Conservation (phyloP, 2,113 vertebrate genomes). For the Platycercus adscitus region DNA sequence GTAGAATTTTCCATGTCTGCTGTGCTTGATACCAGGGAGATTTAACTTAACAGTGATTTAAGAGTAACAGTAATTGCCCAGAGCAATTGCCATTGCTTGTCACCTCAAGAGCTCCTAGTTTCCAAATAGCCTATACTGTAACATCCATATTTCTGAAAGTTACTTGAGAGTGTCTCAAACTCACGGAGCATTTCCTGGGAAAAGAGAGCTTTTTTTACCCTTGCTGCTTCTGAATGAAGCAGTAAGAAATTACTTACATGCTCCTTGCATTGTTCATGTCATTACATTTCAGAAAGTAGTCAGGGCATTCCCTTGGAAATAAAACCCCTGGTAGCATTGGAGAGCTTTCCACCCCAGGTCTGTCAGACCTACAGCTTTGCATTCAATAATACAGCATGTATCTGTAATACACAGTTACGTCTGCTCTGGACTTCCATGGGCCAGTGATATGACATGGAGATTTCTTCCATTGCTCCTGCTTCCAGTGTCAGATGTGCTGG, state of each 20-base stretch:
- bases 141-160: background rate
- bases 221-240: background rate
- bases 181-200: background rate
- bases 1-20: background rate
- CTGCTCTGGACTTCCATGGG: background rate
- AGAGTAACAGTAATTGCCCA: background rate
- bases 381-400: background rate
- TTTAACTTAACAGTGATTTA: background rate
- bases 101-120: background rate
- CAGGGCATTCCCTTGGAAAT: background rate
- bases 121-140: background rate
- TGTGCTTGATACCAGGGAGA: background rate
- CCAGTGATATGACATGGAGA: accelerated
- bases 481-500: background rate
- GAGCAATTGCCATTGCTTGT: background rate
- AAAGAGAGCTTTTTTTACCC: background rate
- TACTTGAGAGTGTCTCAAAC: background rate
- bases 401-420: background rate
- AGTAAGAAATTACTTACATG: background rate
- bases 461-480: background rate
- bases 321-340: background rate
- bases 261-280: background rate
- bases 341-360: background rate
- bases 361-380: background rate
- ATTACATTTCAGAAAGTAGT: background rate